Conservation (phyloP, 2,113 vertebrate species). For the Zapus hudsonius region DNA sequence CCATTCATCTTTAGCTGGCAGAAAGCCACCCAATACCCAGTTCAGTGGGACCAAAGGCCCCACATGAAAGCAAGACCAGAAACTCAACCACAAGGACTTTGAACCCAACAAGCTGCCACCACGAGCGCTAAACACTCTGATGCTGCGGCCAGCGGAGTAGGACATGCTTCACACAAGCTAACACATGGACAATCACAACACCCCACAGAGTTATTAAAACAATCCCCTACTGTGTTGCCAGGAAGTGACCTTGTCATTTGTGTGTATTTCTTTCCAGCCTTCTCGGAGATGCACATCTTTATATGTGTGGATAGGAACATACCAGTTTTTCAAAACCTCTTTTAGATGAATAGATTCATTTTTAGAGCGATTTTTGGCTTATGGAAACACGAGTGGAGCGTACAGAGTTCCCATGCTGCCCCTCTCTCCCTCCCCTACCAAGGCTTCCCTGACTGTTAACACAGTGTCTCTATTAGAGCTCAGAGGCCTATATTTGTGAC, state of each 20-base stretch:
- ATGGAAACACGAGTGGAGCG: accelerated
- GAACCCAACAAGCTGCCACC: too few species aligned
- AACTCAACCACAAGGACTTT: accelerated
- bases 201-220: not conserved
- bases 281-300: accelerated
- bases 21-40: not conserved
- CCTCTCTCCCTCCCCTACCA: accelerated
- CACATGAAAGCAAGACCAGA: too few species aligned
- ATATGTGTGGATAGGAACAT: accelerated
- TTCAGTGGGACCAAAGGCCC: not conserved
- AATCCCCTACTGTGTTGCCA: accelerated
- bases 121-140: accelerated
- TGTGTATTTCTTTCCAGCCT: accelerated
- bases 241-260: accelerated
- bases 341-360: accelerated
- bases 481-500: not conserved
- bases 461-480: not conserved
- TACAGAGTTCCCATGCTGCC: accelerated
- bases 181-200: accelerated
- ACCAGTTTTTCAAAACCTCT: not conserved
- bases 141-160: accelerated
- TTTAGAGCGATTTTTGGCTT: not conserved
- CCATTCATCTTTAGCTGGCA: not conserved
- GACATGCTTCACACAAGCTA: accelerated
- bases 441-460: not conserved